Base-by-base conservation (phyloP, 1,140 invertebrate species). In the Mya arenaria region DNA sequence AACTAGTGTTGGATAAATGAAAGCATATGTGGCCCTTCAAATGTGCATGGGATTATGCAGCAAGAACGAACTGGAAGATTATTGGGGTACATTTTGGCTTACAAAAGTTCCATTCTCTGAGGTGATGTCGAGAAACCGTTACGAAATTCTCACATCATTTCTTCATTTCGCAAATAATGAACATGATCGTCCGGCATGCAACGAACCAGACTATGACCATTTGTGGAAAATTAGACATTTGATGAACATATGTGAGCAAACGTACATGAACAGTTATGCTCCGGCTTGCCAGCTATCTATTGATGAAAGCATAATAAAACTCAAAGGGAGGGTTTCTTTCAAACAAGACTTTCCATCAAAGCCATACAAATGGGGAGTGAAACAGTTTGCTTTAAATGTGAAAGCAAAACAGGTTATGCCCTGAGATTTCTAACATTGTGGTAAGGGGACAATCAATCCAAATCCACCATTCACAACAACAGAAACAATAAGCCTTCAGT, bases 91-190 rank as follows among this genome's bases (percentile, higher is more conserved):
- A 34, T 65, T 34, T 65, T 8, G 34, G 15, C 62, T 65, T 32
- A 28, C 62, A 28, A 28, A 23, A 13, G 30, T 28, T 34, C 62
- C 34, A 23, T 65, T 65, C 62, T 30, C 62, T 34, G 39, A 41
- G 19, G 25, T 68, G 19, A 68, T 68, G 65, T 68, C 65, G 4
- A 68, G 65, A 68, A 68, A 44, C 25, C 6, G 65, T 15, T 68
- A 68, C 30, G 23, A 68, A 68, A 17, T 68, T 5, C 6, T 68
- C 19, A 68, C 65, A 6, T 65, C 34, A 65, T 36, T 65, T 25
- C 34, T 65, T 65, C 62, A 65, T 34, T 65, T 65, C 62, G 62
- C 62, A 65, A 65, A 65, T 36, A 65, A 65, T 65, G 62, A 65
- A 65, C 28, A 65, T 15, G 25, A 28, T 10, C 25, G 62, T 15